phyloP scores from a whole-genome alignment of 2,797 vertebrate species.

The Phoxinus dragarum region DNA sequence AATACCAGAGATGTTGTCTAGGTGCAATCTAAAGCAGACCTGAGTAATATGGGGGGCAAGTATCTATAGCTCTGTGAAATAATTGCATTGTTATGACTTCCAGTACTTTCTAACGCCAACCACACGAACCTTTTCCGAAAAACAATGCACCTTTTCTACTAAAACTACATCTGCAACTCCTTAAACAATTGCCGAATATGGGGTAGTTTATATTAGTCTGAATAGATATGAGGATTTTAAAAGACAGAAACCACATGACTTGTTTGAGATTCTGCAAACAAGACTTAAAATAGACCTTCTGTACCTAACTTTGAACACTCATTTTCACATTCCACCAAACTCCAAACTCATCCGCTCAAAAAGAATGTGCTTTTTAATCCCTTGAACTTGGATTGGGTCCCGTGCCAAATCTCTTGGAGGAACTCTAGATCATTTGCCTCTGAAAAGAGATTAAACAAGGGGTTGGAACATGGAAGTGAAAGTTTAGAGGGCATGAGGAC shows the following conservation, averaged over 20 bases:
- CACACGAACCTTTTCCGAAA: conserved; percentile 51
- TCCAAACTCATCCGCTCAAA: conserved; percentile 9
- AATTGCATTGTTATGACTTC: conserved; percentile 39
- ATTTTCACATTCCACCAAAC: conserved; percentile 28
- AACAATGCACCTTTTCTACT: conserved; percentile 74
- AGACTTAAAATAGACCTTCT: conserved; percentile 15
- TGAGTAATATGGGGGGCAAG: conserved; percentile 17
- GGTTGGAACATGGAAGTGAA: conserved; percentile 22
- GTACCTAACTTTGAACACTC: conserved; percentile 25
- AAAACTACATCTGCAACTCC: conserved; percentile 71
- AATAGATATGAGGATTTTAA: conserved; percentile 20
- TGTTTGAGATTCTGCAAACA: conserved; percentile 9
- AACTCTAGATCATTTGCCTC: conserved; percentile 19
- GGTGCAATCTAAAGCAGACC: conserved; percentile 11
- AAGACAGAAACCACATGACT: conserved; percentile 22
- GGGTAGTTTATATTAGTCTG: conserved; percentile 31
- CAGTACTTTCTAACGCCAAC: conserved; percentile 49
- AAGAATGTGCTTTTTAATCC: conserved; percentile 35
- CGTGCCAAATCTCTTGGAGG: conserved; percentile 23
- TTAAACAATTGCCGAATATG: conserved; percentile 57
- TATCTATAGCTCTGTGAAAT: conserved; percentile 33
- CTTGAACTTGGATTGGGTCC: conserved; percentile 23
- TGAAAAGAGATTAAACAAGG: conserved; percentile 22
- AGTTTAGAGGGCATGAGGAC: conserved; percentile 26
- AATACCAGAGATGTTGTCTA: conserved; percentile 23